phyloP scores from a whole-genome alignment of 2,888 invertebrate species.

The Allophyes oxyacanthae region DNA sequence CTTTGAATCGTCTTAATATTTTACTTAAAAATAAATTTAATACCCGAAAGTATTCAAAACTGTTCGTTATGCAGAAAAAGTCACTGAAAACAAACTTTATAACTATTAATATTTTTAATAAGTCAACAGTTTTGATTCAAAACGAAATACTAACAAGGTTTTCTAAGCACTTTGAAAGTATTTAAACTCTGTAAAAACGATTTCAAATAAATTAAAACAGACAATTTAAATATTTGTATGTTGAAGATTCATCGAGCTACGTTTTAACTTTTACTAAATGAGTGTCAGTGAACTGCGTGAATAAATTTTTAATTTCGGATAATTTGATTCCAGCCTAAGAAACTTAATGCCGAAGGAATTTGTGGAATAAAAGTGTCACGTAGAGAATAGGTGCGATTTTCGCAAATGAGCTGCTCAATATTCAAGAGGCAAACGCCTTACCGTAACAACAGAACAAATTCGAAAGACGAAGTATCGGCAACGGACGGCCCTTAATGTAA shows the following conservation, averaged over 20 bases:
- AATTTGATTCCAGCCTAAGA: conserved; percentile 64
- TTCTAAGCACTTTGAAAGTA: conserved; percentile 34
- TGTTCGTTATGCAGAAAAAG: conserved; percentile 13
- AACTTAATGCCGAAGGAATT: conserved; percentile 62
- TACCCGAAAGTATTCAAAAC: too few relatives aligned
- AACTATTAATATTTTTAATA: conserved; percentile 20
- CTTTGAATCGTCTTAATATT: too few relatives aligned
- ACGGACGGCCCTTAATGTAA: conserved; percentile 85
- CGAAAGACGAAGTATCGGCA: conserved; percentile 86
- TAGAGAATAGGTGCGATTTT: conserved; percentile 86
- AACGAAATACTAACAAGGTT: conserved; percentile 39
- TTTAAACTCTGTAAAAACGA: conserved; percentile 26
- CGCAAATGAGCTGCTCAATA: conserved; percentile 86
- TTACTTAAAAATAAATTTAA: too few relatives aligned
- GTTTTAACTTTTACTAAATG: conserved; percentile 46
- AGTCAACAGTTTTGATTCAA: conserved; percentile 22
- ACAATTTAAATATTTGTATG: conserved; percentile 40
- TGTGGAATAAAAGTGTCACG: conserved; percentile 82
- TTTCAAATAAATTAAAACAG: conserved; percentile 27
- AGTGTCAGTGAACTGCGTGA: conserved; percentile 57
- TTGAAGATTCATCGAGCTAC: conserved; percentile 28
- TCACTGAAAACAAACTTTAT: conserved; percentile 9
- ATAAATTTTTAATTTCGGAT: conserved; percentile 69
- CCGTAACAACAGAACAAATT: conserved; percentile 87
- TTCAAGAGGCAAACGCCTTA: conserved; percentile 84